Conservation (phyloP, 2,113 vertebrate species). For the Xiphophorus hellerii region DNA sequence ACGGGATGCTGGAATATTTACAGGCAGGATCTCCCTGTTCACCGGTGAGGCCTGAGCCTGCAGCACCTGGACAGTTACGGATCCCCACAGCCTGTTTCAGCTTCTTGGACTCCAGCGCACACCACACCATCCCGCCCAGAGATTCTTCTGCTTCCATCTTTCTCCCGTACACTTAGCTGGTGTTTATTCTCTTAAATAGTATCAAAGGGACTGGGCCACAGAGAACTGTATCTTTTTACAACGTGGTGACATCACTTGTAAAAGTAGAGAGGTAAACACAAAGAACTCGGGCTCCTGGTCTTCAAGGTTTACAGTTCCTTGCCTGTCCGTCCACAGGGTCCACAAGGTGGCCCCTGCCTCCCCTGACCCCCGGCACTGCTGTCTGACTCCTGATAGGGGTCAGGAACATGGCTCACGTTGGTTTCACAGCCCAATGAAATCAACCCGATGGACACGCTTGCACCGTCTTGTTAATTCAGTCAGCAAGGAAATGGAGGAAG, state of each 20-base stretch:
- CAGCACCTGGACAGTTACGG: conserved; percentile 76
- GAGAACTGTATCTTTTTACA: conserved; percentile 77
- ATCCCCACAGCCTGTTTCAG: conserved; percentile 71
- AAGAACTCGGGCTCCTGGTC: conserved; percentile 61
- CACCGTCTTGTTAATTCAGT: conserved; percentile 53
- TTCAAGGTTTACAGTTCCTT: conserved; percentile 68
- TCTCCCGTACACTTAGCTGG: conserved; percentile 42
- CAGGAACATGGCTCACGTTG: conserved; percentile 61
- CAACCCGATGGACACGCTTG: conserved; percentile 39
- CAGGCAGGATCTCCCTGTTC: conserved; percentile 47
- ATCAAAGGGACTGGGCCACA: conserved; percentile 63
- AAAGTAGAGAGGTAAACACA: conserved; percentile 68
- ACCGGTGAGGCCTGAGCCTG: conserved; percentile 38
- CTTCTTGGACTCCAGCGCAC: conserved; percentile 47
- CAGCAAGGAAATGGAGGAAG: conserved; percentile 27
- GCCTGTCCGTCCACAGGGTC: conserved; percentile 54
- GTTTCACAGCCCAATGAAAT: conserved; percentile 72
- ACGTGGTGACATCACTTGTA: conserved; percentile 77
- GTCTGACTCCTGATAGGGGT: conserved; percentile 63
- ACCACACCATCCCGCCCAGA: conserved; percentile 37
- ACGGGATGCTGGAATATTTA: conserved; percentile 62
- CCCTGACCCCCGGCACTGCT: conserved; percentile 10
- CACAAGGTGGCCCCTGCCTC: conserved; percentile 32
- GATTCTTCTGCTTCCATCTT: conserved; percentile 32
- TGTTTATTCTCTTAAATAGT: conserved; percentile 75